These are phyloP conservation scores for Xerus inauris DNA, from an alignment of 2,113 vertebrate genomes.

Conservation along the genomic window DNA sequence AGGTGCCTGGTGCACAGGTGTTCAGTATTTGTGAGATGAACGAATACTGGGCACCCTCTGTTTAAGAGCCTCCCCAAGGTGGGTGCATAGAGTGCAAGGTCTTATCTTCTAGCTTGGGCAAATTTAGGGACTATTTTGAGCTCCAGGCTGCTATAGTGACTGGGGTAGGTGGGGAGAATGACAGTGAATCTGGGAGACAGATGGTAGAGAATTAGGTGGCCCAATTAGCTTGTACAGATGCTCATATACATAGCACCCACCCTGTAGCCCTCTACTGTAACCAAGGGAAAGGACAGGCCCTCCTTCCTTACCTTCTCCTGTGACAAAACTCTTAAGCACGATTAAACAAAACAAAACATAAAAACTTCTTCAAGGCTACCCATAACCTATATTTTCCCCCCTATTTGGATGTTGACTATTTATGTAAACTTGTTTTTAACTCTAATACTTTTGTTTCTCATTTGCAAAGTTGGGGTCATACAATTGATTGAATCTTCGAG, in stretches of 20 bases:
- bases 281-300: neutral
- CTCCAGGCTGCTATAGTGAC: slow-evolving; percentile 39
- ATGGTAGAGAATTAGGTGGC: slow-evolving; percentile 57
- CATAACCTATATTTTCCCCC: neutral
- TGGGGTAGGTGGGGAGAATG: neutral
- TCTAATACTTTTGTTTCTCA: slow-evolving; percentile 8
- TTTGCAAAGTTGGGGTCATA: slow-evolving; percentile 36
- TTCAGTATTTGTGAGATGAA: neutral
- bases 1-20: neutral
- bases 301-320: neutral
- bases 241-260: neutral
- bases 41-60: neutral
- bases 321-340: neutral
- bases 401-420: neutral
- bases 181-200: slow-evolving; percentile 35
- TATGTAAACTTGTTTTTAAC: neutral
- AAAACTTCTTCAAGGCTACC: neutral
- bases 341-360: neutral
- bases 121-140: neutral
- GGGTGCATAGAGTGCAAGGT: neutral
- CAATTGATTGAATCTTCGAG: neutral
- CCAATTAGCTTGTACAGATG: slow-evolving; percentile 54
- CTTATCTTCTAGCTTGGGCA: neutral
- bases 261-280: neutral
- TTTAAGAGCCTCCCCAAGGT: neutral